Percentiles rank a stretch among this genome's conserved stretches.
Evolutionary conservation across 2,888 invertebrate genomes (phyloP).

Genomic region (Neoitamus cyanurus): DNA sequence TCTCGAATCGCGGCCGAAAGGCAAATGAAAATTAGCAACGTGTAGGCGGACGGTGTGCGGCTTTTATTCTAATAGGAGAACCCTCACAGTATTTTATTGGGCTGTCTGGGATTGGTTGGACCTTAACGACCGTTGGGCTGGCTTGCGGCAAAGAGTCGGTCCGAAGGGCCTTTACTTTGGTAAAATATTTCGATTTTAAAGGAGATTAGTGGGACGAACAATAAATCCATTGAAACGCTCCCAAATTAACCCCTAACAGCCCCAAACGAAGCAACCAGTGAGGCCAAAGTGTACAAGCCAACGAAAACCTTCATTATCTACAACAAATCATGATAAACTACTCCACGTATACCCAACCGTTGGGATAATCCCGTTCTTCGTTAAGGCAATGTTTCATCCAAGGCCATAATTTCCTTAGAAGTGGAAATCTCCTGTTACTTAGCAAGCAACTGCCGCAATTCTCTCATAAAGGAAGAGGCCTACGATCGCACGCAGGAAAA

Average conservation of each 20-base stretch:
- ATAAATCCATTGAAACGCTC: not conserved
- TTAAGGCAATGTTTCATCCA: not conserved
- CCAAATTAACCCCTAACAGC: not conserved
- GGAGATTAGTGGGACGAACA: not conserved
- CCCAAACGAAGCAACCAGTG: not conserved
- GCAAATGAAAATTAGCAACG: not conserved
- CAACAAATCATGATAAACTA: not conserved
- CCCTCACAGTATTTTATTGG: not conserved
- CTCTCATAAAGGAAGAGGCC: not conserved
- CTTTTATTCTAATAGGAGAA: not conserved
- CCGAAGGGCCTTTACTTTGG: not conserved
- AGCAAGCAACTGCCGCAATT: not conserved
- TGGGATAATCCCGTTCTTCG: not conserved
- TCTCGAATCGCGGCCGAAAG: not conserved
- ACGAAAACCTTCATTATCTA: not conserved
- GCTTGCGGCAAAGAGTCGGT: not conserved
- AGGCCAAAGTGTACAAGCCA: not conserved
- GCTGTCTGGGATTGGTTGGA: not conserved
- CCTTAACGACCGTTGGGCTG: not conserved
- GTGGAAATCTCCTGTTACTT: not conserved
- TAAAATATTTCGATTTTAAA: not conserved
- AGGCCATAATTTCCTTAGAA: not conserved
- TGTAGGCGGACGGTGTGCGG: not conserved
- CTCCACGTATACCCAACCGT: not conserved
- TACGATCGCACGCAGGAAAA: not conserved